Evolutionary conservation across 1,140 invertebrate species (phyloP).

Genomic region (Leguminivora glycinivorella): DNA sequence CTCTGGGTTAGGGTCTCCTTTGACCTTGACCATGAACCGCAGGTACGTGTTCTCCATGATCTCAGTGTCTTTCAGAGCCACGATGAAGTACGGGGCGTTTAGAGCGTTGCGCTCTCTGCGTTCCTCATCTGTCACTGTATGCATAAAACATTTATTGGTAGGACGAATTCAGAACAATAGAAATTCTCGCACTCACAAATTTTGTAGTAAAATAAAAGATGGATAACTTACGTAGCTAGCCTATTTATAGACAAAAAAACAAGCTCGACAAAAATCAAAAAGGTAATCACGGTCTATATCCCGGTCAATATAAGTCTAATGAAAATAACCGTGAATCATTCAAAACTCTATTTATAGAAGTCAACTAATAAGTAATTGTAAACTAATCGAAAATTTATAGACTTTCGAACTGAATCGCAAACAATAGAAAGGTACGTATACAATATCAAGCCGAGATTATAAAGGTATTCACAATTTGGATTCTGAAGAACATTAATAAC

Average conservation of each 20-base stretch:
- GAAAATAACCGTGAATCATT: no score
- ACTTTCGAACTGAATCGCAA: no score
- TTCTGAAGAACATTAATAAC: no score
- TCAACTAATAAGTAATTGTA: no score
- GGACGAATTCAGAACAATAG: background rate
- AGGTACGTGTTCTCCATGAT: conserved; percentile 92
- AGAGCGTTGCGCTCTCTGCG: conserved; percentile 84
- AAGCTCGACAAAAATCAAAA: no score
- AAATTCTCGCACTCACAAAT: background rate
- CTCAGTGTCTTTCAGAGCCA: conserved; percentile 92
- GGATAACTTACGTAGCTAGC: no score
- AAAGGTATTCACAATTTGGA: background rate
- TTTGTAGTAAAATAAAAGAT: background rate
- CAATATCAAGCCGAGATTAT: background rate
- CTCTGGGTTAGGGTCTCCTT: conserved; percentile 90
- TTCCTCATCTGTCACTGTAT: conserved; percentile 85
- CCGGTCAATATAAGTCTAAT: no score
- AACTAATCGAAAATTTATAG: no score
- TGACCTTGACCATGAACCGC: conserved; percentile 93
- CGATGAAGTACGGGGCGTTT: conserved; percentile 88
- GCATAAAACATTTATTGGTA: background rate
- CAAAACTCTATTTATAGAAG: no score
- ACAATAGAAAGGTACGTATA: no score
- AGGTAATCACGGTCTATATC: no score
- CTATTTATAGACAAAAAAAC: no score